Base-by-base conservation (phyloP, 2,888 invertebrate species). In the Synergus umbraculus region DNA sequence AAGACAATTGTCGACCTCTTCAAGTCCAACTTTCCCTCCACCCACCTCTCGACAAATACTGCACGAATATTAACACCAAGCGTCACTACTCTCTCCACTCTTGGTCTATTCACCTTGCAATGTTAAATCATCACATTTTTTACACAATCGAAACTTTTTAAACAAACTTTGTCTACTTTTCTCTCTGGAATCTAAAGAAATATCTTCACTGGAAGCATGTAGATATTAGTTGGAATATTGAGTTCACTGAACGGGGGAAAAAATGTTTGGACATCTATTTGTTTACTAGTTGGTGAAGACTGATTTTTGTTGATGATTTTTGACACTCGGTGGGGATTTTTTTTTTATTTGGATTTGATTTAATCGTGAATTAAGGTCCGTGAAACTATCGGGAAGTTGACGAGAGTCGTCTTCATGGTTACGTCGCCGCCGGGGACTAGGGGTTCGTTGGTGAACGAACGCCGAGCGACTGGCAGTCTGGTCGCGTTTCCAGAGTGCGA, bases 401-500 rank as follows among this genome's bases (percentile, higher is more conserved):
- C 63, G 67, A 76, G 78, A 77, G 76, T 78, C 79, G 80, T 80
- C 84, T 82, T 83, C 82, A 85, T 84, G 80, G 76, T 81, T 82
- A 78, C 63, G 78, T 76, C 78, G 78, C 76, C 67, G 63, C 79
- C 79, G 80, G 78, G 76, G 29, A 82, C 83, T 82, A 81, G 88
- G 86, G 86, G 86, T 87, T 89, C 90, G 88, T 89, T 89, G 91
- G 88, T 88, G 89, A 90, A 88, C 91, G 90, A 90, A 90, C 91
- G 90, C 88, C 90, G 89, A 90, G 88, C 91, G 91, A 91, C 91
- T 91, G 88, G 83, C 85, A 84, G 90, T 88, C 89, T 89, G 89
- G 80, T 78, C 82, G 88, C 87, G 86, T 88, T 88, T 89, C 87
- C 86, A 88, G 86, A 86, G 85, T 83, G 84, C 86, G 87, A 86